Evolutionary conservation across 2,113 vertebrate genomes (phyloP), one percentile per base, ranked within the genome.

Genomic region (Corythornis cristatus): DNA sequence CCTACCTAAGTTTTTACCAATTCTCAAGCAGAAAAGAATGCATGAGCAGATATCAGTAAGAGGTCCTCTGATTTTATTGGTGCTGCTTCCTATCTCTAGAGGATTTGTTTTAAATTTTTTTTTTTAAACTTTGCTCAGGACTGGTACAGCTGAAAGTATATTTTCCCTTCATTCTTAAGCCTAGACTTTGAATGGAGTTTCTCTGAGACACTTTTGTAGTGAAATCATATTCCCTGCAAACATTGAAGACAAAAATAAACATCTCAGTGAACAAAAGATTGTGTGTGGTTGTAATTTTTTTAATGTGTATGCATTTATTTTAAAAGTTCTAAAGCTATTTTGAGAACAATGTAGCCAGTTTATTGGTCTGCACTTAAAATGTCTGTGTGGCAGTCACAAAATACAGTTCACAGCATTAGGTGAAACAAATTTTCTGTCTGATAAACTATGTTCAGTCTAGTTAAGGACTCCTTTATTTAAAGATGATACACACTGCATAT

Each of bases 191-290:
- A 96, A 96, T 96, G 96, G 93, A 95, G 94, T 96, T 96, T 95
- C 95, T 96, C 94, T 93, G 94, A 96, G 93, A 94, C 91, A 95
- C 89, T 96, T 96, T 96, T 96, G 91, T 96, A 96, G 95, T 94
- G 94, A 95, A 94, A 94, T 87, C 81, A 12, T 96, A 94, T 96
- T 96, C 94, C 95, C 95, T 95, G 89, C 91, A 91, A 95, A 87
- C 89, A 91, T 64, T 92, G 81, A 95, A 92, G 91, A 90, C 81
- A 93, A 94, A 95, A 96, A 96, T 96, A 96, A 96, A 96, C 89
- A 95, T 95, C 89, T 93, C 91, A 3, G 3, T 93, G 89, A 96
- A 95, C 62, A 86, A 95, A 96, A 91, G 48, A 77, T 72, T 62
- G 77, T 60, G 95, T 94, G 87, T 96, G 84, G 48, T 64, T 94